Conservation (phyloP, 2,888 invertebrate genomes). For the Diaperis boleti region DNA sequence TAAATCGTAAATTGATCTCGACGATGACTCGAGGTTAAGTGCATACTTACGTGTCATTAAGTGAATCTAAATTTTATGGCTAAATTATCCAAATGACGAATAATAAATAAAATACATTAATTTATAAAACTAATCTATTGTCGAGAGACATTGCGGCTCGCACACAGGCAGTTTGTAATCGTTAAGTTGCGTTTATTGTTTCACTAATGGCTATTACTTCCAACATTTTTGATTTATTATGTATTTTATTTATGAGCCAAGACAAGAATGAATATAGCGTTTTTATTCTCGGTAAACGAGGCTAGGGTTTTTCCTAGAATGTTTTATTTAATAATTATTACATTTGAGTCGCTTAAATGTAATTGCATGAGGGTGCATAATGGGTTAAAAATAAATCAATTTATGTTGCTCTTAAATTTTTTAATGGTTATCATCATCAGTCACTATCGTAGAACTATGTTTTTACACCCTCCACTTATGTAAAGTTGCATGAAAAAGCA, state of each 20-base stretch:
- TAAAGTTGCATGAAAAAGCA: too few species aligned
- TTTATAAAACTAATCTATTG: slow-evolving; percentile 7
- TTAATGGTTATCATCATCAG: too few species aligned
- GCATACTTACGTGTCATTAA: slow-evolving; percentile 23
- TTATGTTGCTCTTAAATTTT: too few species aligned
- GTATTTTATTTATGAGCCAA: slow-evolving; percentile 7
- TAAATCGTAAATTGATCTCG: slow-evolving; percentile 22
- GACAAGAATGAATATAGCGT: too few species aligned
- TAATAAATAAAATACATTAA: slow-evolving; percentile 12
- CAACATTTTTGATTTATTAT: too few species aligned
- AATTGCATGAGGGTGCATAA: slow-evolving; percentile 2
- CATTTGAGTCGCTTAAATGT: too few species aligned
- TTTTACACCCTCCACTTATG: too few species aligned
- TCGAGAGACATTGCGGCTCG: neutral
- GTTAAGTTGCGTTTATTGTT: slow-evolving; percentile 1
- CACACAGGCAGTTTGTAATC: neutral
- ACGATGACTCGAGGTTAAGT: slow-evolving; percentile 19
- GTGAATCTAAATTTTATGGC: slow-evolving; percentile 23
- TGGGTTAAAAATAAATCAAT: slow-evolving; percentile 9
- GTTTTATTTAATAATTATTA: too few species aligned
- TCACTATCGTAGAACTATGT: too few species aligned
- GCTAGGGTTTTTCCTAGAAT: too few species aligned
- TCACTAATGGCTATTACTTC: slow-evolving; percentile 8
- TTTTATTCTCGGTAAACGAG: too few species aligned
- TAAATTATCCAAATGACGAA: slow-evolving; percentile 25